Evolutionary conservation across 1,140 invertebrate genomes (phyloP), one percentile per base, ranked within the genome.

Genomic region (Drosophila truncata): DNA sequence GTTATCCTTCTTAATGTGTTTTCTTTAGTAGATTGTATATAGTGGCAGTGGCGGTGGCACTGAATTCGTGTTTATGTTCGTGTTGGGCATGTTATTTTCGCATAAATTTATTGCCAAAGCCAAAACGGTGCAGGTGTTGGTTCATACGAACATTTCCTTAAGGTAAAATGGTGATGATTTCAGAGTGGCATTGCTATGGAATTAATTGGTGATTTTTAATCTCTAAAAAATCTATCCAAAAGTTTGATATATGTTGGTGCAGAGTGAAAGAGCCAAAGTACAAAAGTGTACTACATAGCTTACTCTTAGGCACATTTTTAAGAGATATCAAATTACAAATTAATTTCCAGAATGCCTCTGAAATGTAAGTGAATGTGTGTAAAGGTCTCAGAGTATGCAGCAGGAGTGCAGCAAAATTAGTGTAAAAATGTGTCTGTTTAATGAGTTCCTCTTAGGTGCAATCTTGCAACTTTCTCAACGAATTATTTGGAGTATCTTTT

Each of bases 31-130:
- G 37, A 47, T 63, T 78, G 50, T 59, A 31, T 46, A 27, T 62
- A 42, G 23, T 64, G 52, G 31, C 20, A 35, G 50, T 52, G 50
- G 50, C 31, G 9, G 50, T 55, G 41, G 42, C 35, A 47, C 52
- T 57, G 74, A 52, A 52, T 62, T 70, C 63, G 35, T 71, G 75
- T 75, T 76, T 73, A 23, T 39, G 54, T 74, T 74, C 54, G 27
- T 74, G 61, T 78, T 78, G 67, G 63, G 76, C 78, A 83, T 78
- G 85, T 77, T 77, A 73, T 71, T 80, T 80, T 83, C 80, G 80
- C 62, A 87, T 80, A 88, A 87, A 83, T 80, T 83, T 76, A 88
- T 87, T 88, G 80, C 80, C 81, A 81, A 81, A 84, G 82, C 77
- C 81, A 77, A 55, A 83, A 84, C 72, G 58, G 80, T 87, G 83